These are phyloP conservation scores for Urocyon cinereoargenteus DNA, from an alignment of 2,797 vertebrate genomes.

Conservation along the genomic window DNA sequence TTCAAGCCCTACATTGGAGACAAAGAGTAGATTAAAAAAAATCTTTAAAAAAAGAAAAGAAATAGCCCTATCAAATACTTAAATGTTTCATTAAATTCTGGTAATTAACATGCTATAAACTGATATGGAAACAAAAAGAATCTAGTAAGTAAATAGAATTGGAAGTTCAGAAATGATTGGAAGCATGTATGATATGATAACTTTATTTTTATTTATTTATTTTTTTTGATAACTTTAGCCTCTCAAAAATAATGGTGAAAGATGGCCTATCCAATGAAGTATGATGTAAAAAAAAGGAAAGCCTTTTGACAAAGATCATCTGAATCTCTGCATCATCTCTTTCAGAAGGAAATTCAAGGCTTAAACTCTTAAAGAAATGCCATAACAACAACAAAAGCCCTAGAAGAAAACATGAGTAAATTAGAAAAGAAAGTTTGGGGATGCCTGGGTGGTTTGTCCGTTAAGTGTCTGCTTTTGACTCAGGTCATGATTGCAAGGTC, in stretches of 20 bases:
- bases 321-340: not conserved
- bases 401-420: not conserved
- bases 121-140: constrained; percentile 13
- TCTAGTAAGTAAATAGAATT: constrained; percentile 1
- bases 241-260: not conserved
- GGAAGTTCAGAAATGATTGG: not conserved
- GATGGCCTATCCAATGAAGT: not conserved
- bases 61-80: constrained; percentile 17
- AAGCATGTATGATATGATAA: not conserved
- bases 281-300: constrained; percentile 21
- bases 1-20: not conserved
- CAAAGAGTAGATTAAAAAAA: not conserved
- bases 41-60: not conserved
- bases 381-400: not conserved
- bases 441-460: not conserved
- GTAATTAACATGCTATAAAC: not conserved
- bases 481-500: not conserved
- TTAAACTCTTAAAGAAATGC: constrained; percentile 23
- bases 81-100: constrained; percentile 14
- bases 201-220: too few relatives aligned
- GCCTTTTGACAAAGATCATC: not conserved
- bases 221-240: not conserved
- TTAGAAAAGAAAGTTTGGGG: not conserved
- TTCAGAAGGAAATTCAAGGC: not conserved
- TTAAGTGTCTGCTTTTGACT: not conserved